phyloP scores from a whole-genome alignment of 2,113 vertebrate genomes.

The Oenanthe melanoleuca region DNA sequence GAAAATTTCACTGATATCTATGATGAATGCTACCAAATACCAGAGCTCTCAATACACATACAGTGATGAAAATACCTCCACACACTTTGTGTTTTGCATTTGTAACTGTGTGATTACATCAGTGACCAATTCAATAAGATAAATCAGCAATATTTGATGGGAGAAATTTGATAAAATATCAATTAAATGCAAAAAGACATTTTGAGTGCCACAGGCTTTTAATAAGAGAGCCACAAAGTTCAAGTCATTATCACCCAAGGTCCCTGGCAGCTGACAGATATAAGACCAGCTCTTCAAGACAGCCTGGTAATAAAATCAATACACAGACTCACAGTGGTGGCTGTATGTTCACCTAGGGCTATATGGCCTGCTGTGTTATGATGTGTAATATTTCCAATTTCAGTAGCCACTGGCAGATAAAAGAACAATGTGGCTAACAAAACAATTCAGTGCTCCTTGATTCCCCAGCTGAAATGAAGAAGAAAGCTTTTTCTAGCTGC shows the following conservation, averaged over 20 bases:
- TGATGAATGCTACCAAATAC: background rate
- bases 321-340: background rate
- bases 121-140: background rate
- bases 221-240: background rate
- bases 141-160: background rate
- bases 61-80: background rate
- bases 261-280: background rate
- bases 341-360: background rate
- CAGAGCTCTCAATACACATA: background rate
- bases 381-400: background rate
- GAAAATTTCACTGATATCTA: background rate
- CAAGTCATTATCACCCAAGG: background rate
- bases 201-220: background rate
- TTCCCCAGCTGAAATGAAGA: background rate
- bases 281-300: background rate
- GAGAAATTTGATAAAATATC: background rate
- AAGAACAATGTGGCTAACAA: background rate
- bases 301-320: conserved; percentile 23
- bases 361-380: background rate
- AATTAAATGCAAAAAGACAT: background rate
- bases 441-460: background rate
- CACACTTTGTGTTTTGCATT: background rate
- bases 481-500: background rate
- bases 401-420: background rate
- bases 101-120: background rate